phyloP scores from a whole-genome alignment of 2,888 invertebrate genomes.

The Athetis lepigone region DNA sequence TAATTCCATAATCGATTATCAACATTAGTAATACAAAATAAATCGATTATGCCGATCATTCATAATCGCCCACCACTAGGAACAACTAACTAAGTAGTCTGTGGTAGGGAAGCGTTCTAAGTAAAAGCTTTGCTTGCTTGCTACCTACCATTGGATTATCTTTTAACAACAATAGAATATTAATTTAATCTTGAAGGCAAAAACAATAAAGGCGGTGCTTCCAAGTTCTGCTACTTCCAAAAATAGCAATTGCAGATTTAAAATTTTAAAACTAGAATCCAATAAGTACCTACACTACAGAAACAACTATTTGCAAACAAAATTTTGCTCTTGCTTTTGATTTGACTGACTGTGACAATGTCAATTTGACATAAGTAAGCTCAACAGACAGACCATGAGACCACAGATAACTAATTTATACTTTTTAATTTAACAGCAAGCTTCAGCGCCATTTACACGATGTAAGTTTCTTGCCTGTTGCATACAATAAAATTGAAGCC shows the following conservation, averaged over 20 bases:
- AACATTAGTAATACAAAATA: too few species aligned
- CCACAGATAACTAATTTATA: too few species aligned
- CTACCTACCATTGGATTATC: not conserved
- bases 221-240: constrained; percentile 22
- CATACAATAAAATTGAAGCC: too few species aligned
- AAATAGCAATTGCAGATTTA: constrained; percentile 9
- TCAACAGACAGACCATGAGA: too few species aligned
- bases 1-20: too few species aligned
- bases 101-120: constrained; percentile 23
- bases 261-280: not conserved
- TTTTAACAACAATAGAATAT: constrained; percentile 10
- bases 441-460: too few species aligned
- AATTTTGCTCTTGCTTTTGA: constrained; percentile 17
- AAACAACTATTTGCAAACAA: constrained; percentile 60
- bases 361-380: not conserved
- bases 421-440: too few species aligned
- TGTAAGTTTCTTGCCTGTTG: too few species aligned
- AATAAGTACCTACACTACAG: too few species aligned
- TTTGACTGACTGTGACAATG: constrained; percentile 24
- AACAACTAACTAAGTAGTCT: too few species aligned
- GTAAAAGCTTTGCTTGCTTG: constrained; percentile 9
- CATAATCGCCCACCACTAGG: too few species aligned
- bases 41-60: too few species aligned
- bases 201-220: constrained; percentile 20
- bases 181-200: not conserved